Conservation (phyloP, 2,797 vertebrate species). For the Craterocephalus amniculus region DNA sequence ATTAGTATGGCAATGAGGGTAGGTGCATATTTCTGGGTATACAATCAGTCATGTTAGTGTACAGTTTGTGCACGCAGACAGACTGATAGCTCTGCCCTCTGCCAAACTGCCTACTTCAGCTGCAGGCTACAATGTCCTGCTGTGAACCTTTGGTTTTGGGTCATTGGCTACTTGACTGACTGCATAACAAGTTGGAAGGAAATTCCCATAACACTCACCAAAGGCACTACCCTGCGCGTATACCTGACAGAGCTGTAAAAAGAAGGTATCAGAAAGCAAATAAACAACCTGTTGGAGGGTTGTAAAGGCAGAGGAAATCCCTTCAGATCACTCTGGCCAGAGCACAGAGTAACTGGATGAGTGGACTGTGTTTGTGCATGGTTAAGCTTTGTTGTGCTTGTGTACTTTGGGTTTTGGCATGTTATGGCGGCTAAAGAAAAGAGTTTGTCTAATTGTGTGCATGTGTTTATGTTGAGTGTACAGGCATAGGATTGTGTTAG, state of each 20-base stretch:
- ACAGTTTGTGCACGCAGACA: constrained; percentile 20
- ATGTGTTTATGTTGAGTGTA: constrained; percentile 64
- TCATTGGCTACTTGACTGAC: constrained; percentile 62
- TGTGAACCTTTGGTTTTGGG: constrained; percentile 55
- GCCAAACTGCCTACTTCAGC: constrained; percentile 33
- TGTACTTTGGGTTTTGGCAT: constrained; percentile 66
- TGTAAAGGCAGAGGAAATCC: constrained; percentile 67
- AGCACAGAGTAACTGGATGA: constrained; percentile 57
- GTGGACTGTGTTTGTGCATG: constrained; percentile 65
- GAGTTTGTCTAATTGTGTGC: constrained; percentile 49
- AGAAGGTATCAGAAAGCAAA: constrained; percentile 57
- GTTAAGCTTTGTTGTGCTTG: constrained; percentile 55
- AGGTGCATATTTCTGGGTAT: constrained; percentile 26
- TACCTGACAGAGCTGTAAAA: constrained; percentile 41
- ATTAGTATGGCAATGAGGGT: constrained; percentile 35
- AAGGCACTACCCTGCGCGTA: constrained; percentile 24
- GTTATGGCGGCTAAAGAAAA: constrained; percentile 57
- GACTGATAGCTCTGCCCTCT: constrained; percentile 43
- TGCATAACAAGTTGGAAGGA: constrained; percentile 34
- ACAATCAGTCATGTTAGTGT: constrained; percentile 15
- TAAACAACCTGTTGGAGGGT: constrained; percentile 51
- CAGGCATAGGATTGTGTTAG: constrained; percentile 55
- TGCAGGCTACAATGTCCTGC: constrained; percentile 63
- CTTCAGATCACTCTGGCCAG: constrained; percentile 55
- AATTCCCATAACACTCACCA: constrained; percentile 46